Evolutionary conservation across 1,140 invertebrate species (phyloP).

Genomic region (Popillia japonica): DNA sequence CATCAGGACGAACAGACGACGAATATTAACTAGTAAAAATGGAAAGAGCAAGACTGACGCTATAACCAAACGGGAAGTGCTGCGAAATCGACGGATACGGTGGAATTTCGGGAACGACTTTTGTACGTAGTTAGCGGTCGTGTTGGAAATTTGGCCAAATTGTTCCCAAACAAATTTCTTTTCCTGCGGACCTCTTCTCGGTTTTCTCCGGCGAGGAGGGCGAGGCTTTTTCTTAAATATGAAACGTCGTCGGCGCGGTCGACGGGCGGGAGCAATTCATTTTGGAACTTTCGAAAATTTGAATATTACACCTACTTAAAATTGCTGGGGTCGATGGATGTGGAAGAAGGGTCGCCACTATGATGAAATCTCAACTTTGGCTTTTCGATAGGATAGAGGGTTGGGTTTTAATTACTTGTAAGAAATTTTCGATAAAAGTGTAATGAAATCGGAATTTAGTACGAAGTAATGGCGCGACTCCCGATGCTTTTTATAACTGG

Average conservation of each 20-base stretch:
- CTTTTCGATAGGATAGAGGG: neutral
- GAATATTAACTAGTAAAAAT: slow-evolving; percentile 34
- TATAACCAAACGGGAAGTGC: neutral
- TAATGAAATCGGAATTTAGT: neutral
- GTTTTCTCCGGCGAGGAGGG: neutral
- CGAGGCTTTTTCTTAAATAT: slow-evolving; percentile 14
- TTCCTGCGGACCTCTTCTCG: neutral
- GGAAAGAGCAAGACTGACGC: neutral
- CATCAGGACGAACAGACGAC: slow-evolving; percentile 30
- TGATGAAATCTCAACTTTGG: neutral
- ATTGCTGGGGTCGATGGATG: neutral
- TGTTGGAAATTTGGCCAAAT: slow-evolving; percentile 30
- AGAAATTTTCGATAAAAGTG: neutral
- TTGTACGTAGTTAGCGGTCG: slow-evolving; percentile 24
- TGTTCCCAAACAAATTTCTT: slow-evolving; percentile 33
- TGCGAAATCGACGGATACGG: slow-evolving; percentile 4
- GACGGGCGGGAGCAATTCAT: neutral
- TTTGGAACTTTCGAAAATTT: slow-evolving; percentile 16
- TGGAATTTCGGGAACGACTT: slow-evolving; percentile 22
- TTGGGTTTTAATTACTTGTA: slow-evolving; percentile 1
- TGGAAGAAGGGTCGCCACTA: neutral
- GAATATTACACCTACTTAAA: slow-evolving; percentile 33
- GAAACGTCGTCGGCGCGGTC: neutral
- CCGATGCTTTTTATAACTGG: neutral
- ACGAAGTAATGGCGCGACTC: neutral